These are phyloP conservation scores for Cebus imitator DNA, from an alignment of 2,113 vertebrate species.

Conservation along the genomic window DNA sequence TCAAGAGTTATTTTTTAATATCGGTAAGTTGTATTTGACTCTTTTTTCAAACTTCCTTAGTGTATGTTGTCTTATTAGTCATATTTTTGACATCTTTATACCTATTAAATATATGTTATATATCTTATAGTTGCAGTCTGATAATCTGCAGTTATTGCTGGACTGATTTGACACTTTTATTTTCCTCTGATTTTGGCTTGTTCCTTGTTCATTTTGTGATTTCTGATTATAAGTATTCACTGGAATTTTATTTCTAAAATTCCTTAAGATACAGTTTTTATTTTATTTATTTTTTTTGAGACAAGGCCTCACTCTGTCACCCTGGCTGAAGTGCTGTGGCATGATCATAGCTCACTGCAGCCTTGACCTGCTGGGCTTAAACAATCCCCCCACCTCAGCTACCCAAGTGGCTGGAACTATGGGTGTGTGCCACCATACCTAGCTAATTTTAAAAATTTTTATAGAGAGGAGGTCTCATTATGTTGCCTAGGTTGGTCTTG, in stretches of 20 bases:
- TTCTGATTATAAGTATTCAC: not conserved
- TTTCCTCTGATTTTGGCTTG: not conserved
- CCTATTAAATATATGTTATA: not conserved
- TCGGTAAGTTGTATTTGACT: not conserved
- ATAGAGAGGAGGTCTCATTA: no score
- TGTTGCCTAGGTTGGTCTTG: no score
- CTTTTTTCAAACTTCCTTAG: not conserved
- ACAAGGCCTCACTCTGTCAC: no score
- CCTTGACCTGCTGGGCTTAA: no score
- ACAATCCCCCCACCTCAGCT: no score
- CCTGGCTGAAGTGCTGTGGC: no score
- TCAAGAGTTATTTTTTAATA: not conserved
- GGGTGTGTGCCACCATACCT: no score
- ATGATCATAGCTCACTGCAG: no score
- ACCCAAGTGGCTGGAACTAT: no score
- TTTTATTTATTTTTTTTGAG: not conserved
- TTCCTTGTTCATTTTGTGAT: not conserved
- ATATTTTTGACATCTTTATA: not conserved
- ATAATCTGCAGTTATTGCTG: not conserved
- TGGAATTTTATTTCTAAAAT: not conserved
- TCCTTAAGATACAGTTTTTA: not conserved
- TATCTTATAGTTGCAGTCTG: not conserved
- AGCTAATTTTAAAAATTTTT: no score
- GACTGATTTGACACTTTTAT: not conserved
- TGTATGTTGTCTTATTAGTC: not conserved